These are phyloP conservation scores for Solea senegalensis DNA, from an alignment of 2,113 vertebrate species.

Conservation along the genomic window DNA sequence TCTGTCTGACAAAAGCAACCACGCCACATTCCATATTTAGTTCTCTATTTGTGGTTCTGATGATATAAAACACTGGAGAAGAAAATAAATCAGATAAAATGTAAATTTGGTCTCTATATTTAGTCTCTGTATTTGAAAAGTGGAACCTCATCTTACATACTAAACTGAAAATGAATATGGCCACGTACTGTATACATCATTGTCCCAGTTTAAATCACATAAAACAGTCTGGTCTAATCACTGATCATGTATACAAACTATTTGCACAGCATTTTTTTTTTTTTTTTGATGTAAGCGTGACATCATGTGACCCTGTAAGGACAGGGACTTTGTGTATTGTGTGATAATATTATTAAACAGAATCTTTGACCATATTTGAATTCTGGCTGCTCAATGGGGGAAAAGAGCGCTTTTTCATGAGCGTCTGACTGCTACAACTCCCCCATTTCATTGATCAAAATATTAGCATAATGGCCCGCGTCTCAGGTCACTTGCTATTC, in stretches of 20 bases:
- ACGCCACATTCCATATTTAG: too few relatives aligned
- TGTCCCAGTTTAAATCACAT: neutral
- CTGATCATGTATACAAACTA: neutral
- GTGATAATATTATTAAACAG: neutral
- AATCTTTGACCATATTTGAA: constrained; percentile 20
- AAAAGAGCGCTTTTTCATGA: neutral
- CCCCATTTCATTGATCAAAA: constrained; percentile 33
- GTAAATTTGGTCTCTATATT: too few relatives aligned
- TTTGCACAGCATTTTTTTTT: neutral
- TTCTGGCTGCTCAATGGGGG: neutral
- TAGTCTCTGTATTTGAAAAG: too few relatives aligned
- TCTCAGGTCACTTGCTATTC: constrained; percentile 34
- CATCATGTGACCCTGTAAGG: neutral
- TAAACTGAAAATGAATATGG: neutral
- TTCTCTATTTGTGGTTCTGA: too few relatives aligned
- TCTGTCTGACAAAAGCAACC: too few relatives aligned
- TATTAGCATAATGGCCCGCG: constrained; percentile 46
- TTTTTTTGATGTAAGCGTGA: neutral
- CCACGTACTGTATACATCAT: neutral
- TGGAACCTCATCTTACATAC: too few relatives aligned
- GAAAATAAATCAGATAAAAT: too few relatives aligned
- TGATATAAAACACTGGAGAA: too few relatives aligned
- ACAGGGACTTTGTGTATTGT: neutral
- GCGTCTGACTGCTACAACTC: neutral
- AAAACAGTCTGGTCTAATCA: neutral